phyloP scores from a whole-genome alignment of 53 echinoderm and acorn worm genomes.

The Arbacia lixula region DNA sequence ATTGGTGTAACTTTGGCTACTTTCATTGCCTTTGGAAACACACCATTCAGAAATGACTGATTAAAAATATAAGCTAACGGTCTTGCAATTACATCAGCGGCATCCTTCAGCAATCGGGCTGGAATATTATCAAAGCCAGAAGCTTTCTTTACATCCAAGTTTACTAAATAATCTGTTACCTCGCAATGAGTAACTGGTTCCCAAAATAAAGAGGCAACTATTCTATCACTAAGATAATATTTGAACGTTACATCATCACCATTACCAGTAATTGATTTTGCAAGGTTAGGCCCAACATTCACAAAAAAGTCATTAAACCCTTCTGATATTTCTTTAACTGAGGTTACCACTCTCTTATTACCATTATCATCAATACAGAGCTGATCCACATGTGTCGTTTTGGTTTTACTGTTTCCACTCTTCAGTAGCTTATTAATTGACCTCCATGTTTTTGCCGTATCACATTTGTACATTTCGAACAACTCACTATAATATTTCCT shows the following conservation, averaged over 20 bases:
- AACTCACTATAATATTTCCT: background rate
- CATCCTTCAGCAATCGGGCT: background rate
- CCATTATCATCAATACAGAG: conserved; percentile 3
- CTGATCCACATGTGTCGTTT: background rate
- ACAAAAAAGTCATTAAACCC: conserved; percentile 1
- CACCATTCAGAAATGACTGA: background rate
- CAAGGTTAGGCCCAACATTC: background rate
- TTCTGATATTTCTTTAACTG: background rate
- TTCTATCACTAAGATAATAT: too few relatives aligned
- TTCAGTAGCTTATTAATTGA: background rate
- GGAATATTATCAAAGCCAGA: background rate
- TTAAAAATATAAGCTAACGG: background rate
- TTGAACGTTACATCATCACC: too few relatives aligned
- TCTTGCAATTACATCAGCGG: background rate
- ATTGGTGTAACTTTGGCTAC: background rate
- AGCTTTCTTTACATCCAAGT: background rate
- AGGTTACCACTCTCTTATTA: background rate
- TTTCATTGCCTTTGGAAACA: background rate
- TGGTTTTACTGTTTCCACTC: background rate
- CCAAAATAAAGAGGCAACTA: background rate
- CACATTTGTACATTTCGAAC: background rate
- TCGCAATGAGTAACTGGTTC: background rate
- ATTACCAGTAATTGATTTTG: too few relatives aligned
- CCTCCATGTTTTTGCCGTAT: background rate
- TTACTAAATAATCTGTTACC: background rate